Percentiles rank a stretch among this genome's conserved stretches.
Conservation (phyloP, 2,888 invertebrate species). For the Acronicta leporina region DNA sequence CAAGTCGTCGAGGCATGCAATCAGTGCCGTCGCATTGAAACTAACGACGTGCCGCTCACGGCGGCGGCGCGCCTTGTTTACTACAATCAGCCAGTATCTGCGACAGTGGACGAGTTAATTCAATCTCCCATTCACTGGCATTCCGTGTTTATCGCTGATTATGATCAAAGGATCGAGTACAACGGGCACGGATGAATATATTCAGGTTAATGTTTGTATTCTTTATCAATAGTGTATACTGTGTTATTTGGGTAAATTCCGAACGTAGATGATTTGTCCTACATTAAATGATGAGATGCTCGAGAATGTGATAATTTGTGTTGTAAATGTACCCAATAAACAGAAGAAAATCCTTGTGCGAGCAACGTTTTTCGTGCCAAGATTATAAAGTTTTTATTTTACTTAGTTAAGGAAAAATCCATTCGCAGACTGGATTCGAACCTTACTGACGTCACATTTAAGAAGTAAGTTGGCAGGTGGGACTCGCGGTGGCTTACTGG, state of each 20-base stretch:
- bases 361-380: too few relatives aligned
- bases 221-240: not conserved
- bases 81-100: constrained; percentile 40
- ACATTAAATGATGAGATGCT: not conserved
- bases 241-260: not conserved
- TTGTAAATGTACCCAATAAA: too few relatives aligned
- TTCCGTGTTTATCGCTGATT: constrained; percentile 40
- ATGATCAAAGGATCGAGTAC: constrained; percentile 33
- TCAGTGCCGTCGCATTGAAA: constrained; percentile 42
- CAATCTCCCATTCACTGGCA: constrained; percentile 40
- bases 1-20: constrained; percentile 34
- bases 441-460: too few relatives aligned
- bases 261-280: too few relatives aligned
- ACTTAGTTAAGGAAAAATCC: too few relatives aligned
- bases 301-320: too few relatives aligned
- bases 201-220: constrained; percentile 4
- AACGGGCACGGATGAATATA: not conserved
- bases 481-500: too few relatives aligned
- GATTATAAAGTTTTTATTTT: too few relatives aligned
- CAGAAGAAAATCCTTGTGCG: too few relatives aligned
- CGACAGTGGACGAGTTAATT: constrained; percentile 31
- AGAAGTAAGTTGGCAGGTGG: too few relatives aligned
- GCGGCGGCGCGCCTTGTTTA: constrained; percentile 37
- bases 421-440: too few relatives aligned
- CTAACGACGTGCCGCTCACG: constrained; percentile 40